Base-by-base conservation (phyloP, 2,113 vertebrate species). In the Pedionomus torquatus region DNA sequence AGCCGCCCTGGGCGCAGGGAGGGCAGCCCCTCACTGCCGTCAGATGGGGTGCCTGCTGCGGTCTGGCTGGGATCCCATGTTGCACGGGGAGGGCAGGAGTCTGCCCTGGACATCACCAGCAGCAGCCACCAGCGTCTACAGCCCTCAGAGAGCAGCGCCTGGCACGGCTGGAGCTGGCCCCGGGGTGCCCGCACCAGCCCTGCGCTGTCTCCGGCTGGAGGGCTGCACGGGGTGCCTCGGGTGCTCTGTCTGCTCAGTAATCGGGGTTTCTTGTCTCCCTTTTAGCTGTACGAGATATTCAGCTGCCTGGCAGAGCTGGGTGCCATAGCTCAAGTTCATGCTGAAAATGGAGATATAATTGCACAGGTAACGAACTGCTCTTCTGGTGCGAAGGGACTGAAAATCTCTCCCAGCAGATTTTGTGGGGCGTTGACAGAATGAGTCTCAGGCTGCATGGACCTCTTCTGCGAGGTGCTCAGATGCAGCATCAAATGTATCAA, bases 261-360 rank as follows among this genome's bases (percentile, higher is more conserved):
- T 63, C 0, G 2, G 41, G 60, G 41, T 25, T 77, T 95, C 77
- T 89, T 82, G 25, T 58, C 57, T 98, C 69, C 76, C 1, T 97
- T 98, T 66, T 91, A 99, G 99, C 98, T 99, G 25, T 99, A 99
- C 41, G 99, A 99, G 95, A 98, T 99, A 94, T 99, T 99, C 95
- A 99, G 98, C 95, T 99, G 99, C 97, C 92, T 99, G 95, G 99
- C 98, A 80, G 99, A 99, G 81, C 97, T 99, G 91, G 99, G 99
- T 51, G 99, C 99, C 78, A 97, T 99, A 35, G 99, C 98, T 95
- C 99, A 99, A 97, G 99, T 99, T 96, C 99, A 99, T 28, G 99
- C 99, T 37, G 99, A 99, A 95, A 99, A 99, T 1, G 99, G 99
- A 8, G 99, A 99, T 85, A 99, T 99, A 97, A 99, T 99, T 63